These are phyloP conservation scores for Epistrophe grossulariae DNA, from an alignment of 2,888 invertebrate species.

Conservation along the genomic window DNA sequence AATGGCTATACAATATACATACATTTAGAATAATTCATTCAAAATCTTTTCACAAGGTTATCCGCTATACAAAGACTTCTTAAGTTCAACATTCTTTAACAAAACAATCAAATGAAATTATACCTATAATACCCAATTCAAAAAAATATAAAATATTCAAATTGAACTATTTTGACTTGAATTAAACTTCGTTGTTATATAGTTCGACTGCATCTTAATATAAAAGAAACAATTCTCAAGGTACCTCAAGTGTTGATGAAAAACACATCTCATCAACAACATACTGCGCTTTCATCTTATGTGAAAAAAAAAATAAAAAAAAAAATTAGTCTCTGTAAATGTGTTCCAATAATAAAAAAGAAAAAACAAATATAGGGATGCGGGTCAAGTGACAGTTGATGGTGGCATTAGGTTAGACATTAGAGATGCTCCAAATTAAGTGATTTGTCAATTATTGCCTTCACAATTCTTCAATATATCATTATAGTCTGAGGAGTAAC, in stretches of 20 bases:
- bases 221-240: background rate
- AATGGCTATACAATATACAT: too few relatives aligned
- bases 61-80: conserved; percentile 4
- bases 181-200: background rate
- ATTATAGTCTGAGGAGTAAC: background rate
- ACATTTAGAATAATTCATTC: conserved; percentile 1
- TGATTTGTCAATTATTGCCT: conserved; percentile 44
- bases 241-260: background rate
- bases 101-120: background rate
- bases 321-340: background rate
- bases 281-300: background rate
- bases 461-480: conserved; percentile 10
- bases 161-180: conserved; percentile 21
- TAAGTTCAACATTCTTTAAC: conserved; percentile 28
- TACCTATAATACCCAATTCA: too few relatives aligned
- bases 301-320: background rate
- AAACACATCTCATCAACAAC: background rate
- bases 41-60: conserved; percentile 19
- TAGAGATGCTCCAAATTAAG: conserved; percentile 41
- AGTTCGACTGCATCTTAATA: background rate
- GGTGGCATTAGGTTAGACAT: conserved; percentile 19
- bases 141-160: conserved; percentile 27
- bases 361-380: conserved; percentile 12
- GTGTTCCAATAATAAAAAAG: conserved; percentile 13
- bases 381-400: conserved; percentile 42